Percentiles rank a stretch among this genome's conserved stretches.
Conservation (phyloP, 2,888 invertebrate species). For the Cosmorhoe ocellata region DNA sequence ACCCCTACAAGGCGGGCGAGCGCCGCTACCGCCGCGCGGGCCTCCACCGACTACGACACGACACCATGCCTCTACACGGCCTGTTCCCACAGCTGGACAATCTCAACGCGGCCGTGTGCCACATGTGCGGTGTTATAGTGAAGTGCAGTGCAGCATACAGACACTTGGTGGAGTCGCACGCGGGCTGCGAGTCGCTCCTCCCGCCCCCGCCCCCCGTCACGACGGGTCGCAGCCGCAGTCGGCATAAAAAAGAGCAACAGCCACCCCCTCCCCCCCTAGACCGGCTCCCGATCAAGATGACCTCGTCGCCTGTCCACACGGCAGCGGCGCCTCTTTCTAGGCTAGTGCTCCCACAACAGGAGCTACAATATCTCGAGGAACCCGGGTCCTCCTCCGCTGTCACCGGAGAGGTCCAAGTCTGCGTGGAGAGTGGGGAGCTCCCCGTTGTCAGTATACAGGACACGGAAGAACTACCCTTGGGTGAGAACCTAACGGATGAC, state of each 20-base stretch:
- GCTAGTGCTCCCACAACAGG: constrained; percentile 68
- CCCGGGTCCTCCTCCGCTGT: constrained; percentile 58
- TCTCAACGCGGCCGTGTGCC: constrained; percentile 89
- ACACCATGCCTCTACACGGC: constrained; percentile 89
- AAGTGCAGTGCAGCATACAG: constrained; percentile 90
- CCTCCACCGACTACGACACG: constrained; percentile 77
- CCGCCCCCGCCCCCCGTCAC: constrained; percentile 72
- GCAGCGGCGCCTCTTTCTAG: constrained; percentile 67
- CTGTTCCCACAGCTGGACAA: constrained; percentile 90
- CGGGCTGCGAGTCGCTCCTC: constrained; percentile 63
- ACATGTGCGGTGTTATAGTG: constrained; percentile 88
- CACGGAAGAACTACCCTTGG: constrained; percentile 73
- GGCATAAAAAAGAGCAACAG: constrained; percentile 71
- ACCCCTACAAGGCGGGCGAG: constrained; percentile 59
- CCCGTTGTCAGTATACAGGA: constrained; percentile 80
- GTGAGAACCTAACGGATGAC: constrained; percentile 75
- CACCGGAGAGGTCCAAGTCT: constrained; percentile 69
- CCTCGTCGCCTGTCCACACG: constrained; percentile 57
- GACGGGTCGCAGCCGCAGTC: constrained; percentile 55
- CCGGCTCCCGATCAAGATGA: constrained; percentile 61
- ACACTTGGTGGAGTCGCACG: constrained; percentile 85
- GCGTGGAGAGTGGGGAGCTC: constrained; percentile 72
- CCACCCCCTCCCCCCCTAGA: constrained; percentile 58
- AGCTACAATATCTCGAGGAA: constrained; percentile 66
- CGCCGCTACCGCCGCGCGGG: constrained; percentile 66